Evolutionary conservation across 1,140 invertebrate genomes (phyloP).

Genomic region (Papilio aristodemus): DNA sequence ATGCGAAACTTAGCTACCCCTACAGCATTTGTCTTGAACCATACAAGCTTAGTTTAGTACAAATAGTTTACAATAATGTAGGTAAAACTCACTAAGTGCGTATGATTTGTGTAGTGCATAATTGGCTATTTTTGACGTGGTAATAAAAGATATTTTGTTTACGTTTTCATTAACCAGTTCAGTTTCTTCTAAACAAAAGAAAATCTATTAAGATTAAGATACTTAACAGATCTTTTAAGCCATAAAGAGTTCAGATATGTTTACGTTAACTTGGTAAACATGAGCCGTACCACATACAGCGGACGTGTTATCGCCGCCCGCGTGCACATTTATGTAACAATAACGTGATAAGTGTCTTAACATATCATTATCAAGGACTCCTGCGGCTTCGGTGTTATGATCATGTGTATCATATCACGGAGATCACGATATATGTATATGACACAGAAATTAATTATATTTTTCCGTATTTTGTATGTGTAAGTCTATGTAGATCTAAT

Average conservation of each 20-base stretch:
- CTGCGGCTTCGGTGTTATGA: neutral
- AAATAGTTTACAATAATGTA: no score
- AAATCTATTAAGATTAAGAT: neutral
- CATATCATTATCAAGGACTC: constrained; percentile 15
- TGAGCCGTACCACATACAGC: neutral
- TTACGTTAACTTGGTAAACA: neutral
- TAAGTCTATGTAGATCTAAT: no score
- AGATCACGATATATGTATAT: neutral
- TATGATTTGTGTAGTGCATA: no score
- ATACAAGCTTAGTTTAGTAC: no score
- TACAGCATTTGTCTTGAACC: no score
- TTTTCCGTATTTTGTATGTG: no score
- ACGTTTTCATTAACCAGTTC: neutral
- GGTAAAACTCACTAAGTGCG: no score
- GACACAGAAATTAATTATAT: neutral
- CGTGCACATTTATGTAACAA: constrained; percentile 1
- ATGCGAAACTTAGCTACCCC: no score
- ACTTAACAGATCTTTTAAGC: neutral
- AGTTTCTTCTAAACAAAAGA: neutral
- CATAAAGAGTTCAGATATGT: neutral
- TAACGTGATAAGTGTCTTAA: neutral
- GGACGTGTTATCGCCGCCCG: neutral
- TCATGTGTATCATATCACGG: neutral
- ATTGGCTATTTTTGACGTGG: neutral
- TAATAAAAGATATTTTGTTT: neutral